These are phyloP conservation scores for Ibycter americanus DNA, from an alignment of 2,797 vertebrate species.

Conservation along the genomic window DNA sequence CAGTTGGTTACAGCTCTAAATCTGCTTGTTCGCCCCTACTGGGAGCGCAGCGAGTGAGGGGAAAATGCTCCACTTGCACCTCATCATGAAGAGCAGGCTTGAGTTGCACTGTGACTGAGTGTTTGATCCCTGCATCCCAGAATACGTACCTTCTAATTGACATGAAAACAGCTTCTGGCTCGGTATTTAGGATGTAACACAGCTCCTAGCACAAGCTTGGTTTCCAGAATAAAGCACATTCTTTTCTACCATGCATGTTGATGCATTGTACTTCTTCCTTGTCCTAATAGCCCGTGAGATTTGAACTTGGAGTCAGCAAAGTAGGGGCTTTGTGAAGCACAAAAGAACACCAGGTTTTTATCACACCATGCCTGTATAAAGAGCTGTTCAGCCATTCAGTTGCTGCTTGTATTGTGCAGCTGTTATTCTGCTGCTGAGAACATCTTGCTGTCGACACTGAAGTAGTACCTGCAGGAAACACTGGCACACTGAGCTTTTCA, in stretches of 20 bases:
- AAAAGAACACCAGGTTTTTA: constrained; percentile 76
- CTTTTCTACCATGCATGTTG: constrained; percentile 58
- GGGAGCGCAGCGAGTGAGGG: not conserved
- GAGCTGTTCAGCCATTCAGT: constrained; percentile 70
- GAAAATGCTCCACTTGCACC: not conserved
- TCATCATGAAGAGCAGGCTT: not conserved
- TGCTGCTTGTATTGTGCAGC: constrained; percentile 65
- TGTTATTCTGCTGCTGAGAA: constrained; percentile 71
- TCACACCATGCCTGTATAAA: constrained; percentile 66
- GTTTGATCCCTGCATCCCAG: not conserved
- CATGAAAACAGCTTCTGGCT: constrained; percentile 10
- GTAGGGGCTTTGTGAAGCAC: constrained; percentile 68
- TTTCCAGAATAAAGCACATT: constrained; percentile 51
- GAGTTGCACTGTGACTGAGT: not conserved
- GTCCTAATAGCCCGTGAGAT: constrained; percentile 68
- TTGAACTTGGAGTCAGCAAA: constrained; percentile 74
- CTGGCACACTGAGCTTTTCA: constrained; percentile 61
- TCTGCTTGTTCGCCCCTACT: not conserved
- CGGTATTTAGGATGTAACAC: constrained; percentile 13
- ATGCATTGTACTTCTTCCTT: constrained; percentile 59
- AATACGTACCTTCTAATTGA: constrained; percentile 26
- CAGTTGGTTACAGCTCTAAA: not conserved
- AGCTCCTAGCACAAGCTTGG: not conserved
- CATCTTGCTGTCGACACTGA: constrained; percentile 62
- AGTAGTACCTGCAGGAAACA: constrained; percentile 72